Evolutionary conservation across 2,797 vertebrate species (phyloP).

Genomic region (Sarcoramphus papa): DNA sequence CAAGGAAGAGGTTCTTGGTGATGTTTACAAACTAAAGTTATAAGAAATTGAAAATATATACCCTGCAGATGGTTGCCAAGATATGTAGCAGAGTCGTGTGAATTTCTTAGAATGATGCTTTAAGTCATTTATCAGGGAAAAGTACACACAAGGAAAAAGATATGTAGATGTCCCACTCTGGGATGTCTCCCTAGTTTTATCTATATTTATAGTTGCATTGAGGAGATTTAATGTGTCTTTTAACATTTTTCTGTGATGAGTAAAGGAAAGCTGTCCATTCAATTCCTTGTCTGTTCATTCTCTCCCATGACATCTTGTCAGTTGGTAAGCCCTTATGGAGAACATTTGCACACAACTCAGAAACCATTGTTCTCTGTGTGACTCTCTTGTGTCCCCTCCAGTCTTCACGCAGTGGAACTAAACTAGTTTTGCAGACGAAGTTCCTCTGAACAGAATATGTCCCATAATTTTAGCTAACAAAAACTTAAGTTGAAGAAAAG

Average conservation of each 20-base stretch:
- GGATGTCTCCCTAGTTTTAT: neutral
- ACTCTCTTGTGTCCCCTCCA: neutral
- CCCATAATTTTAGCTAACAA: neutral
- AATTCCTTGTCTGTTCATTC: neutral
- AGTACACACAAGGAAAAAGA: neutral
- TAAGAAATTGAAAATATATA: neutral
- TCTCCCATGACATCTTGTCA: neutral
- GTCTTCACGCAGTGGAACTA: neutral
- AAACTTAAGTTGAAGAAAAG: neutral
- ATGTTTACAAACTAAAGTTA: neutral
- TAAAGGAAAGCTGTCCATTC: neutral
- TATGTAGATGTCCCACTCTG: neutral
- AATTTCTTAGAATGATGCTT: neutral
- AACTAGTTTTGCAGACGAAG: neutral
- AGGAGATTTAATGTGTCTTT: neutral
- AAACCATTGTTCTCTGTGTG: neutral
- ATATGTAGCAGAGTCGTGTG: neutral
- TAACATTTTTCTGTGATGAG: neutral
- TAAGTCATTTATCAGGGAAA: neutral
- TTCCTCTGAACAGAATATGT: neutral
- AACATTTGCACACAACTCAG: neutral
- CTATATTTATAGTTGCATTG: neutral
- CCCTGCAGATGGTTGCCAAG: neutral
- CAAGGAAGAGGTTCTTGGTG: neutral
- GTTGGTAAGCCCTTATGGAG: neutral